Evolutionary conservation across 2,113 vertebrate genomes (phyloP).

Genomic region (Spheniscus mendiculus): DNA sequence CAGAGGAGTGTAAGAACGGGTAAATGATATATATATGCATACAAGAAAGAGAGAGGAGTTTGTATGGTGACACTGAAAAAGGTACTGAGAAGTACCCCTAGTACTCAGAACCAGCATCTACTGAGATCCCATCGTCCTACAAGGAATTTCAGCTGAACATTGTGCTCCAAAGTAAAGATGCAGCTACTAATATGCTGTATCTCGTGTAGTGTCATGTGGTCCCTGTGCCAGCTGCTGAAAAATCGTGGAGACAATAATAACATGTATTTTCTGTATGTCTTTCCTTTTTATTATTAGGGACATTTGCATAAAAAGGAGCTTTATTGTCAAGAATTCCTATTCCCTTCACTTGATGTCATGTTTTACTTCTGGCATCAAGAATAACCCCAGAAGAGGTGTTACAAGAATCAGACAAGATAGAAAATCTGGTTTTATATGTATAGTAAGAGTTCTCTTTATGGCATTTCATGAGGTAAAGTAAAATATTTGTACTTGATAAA

Average conservation of each 20-base stretch:
- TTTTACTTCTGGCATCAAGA: not conserved
- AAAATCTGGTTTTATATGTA: not conserved
- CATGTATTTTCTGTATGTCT: not conserved
- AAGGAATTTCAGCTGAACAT: not conserved
- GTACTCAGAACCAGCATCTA: not conserved
- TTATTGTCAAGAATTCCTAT: not conserved
- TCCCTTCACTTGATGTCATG: not conserved
- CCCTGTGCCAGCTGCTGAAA: not conserved
- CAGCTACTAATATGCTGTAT: not conserved
- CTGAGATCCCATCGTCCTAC: not conserved
- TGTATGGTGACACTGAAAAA: not conserved
- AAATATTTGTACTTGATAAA: not conserved
- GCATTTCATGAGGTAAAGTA: not conserved
- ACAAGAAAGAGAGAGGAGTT: not conserved
- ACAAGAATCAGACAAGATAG: not conserved
- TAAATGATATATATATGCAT: not conserved
- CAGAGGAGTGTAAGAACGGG: not conserved
- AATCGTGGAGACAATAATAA: not conserved
- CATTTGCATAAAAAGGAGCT: not conserved
- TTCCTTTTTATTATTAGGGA: not conserved
- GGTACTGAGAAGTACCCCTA: not conserved
- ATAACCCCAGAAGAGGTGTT: not conserved
- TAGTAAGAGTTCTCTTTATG: not conserved
- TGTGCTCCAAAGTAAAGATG: not conserved
- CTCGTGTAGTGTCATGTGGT: not conserved